Evolutionary conservation across 2,797 vertebrate species (phyloP).

Genomic region (Mastacembelus armatus): DNA sequence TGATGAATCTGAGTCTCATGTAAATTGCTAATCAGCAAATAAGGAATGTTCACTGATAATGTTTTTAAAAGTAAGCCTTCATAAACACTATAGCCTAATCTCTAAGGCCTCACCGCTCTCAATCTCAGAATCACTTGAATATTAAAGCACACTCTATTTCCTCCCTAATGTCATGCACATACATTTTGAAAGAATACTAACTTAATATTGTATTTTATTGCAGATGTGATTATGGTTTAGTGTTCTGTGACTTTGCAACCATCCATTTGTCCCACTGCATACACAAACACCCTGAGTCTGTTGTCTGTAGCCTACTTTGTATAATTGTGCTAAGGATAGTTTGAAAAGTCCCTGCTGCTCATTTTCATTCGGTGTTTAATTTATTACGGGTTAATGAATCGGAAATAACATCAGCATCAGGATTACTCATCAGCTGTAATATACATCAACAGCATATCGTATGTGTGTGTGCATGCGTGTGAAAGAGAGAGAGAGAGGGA

Average conservation of each 20-base stretch:
- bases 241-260: constrained; percentile 8
- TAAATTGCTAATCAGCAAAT: background rate
- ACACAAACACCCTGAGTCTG: background rate
- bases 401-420: constrained; percentile 67
- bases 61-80: no score
- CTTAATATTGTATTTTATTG: background rate
- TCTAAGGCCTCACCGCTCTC: background rate
- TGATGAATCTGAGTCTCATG: background rate
- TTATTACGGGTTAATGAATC: constrained; percentile 73
- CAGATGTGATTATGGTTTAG: constrained; percentile 1
- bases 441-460: constrained; percentile 30
- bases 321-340: background rate
- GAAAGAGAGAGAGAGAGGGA: background rate
- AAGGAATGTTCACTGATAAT: background rate
- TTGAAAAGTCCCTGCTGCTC: constrained; percentile 31
- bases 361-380: constrained; percentile 56
- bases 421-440: constrained; percentile 61
- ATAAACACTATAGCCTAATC: background rate
- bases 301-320: constrained; percentile 10
- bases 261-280: background rate
- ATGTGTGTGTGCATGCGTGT: constrained; percentile 5
- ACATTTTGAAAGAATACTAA: no score
- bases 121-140: background rate
- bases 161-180: background rate
- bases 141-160: background rate